Base-by-base conservation (phyloP, 2,888 invertebrate species). In the Therioaphis trifolii region DNA sequence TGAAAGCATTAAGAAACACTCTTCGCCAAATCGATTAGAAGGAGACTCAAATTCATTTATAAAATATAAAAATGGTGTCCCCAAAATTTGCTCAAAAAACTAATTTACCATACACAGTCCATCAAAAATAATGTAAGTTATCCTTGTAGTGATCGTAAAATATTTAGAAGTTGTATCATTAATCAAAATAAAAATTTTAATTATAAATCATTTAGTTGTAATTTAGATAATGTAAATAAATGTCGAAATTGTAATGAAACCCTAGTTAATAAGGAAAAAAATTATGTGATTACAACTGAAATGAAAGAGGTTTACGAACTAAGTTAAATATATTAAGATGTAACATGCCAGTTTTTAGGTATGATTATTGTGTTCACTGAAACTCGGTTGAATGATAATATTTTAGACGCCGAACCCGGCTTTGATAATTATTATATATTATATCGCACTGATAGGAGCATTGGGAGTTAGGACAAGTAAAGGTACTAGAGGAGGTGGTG, bases 321-420 rank as follows among this genome's bases (percentile, higher is more conserved):
- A 61, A 61, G 18, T 61, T 61, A 61, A 61, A 61, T 61, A 21
- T 61, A 4, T 61, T 61, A 61, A 61, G 61, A 61, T 61, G 61
- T 61, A 21, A 61, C 21, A 21, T 61, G 21, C 61, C 35, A 35
- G 35, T 35, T 35, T 35, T 35, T 35, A 35, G 35, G 14, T 61
- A 46, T 52, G 74, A 74, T 49, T 46, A 46, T 52, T 74, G 1
- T 74, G 52, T 74, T 74, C 52, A 74, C 49, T 49, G 74, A 74
- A 74, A 74, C 74, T n/a, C 49, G 74, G 74, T 49, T 74, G 49
- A 74, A 21, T 61, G 2, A 5, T 61, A 21, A 61, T 61, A 61
- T 61, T 61, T 61, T 61, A 61, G 61, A 61, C 14, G n/a, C 61
- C 21, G 61, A 61, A 61, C 4, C 21, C 2, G 61, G 21, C 24